Evolutionary conservation across 2,888 invertebrate genomes (phyloP), one percentile per base, ranked within the genome.

Genomic region (Amphipoea lucens): DNA sequence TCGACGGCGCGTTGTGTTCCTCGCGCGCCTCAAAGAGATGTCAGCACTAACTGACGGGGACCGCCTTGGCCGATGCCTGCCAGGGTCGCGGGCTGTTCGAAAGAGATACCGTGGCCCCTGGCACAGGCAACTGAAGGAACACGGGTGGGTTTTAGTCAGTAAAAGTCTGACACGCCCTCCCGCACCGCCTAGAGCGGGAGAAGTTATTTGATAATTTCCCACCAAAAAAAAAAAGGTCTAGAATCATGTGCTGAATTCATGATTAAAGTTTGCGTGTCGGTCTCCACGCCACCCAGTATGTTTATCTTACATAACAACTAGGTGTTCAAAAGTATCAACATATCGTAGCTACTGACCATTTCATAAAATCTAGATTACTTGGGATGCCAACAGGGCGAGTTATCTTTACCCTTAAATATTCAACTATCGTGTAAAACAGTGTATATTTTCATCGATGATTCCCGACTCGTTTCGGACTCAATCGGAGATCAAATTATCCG

Each of bases 271-370:
- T n/a, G 11, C n/a, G 60, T 11, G 12, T 60, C 60, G 4, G 12
- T n/a, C 4, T n/a, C 23, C 23, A 9, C 9, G 3, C 23, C n/a
- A 57, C 12, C 12, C 12, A n/a, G n/a, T 17, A 29, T 68, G 3
- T 42, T n/a, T 5, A 45, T 57, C 1, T 14, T 54, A 54, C 12
- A 40, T 17, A 77, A 48, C 36, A 45, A 45, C 20, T 54, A 54
- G 9, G 6, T 20, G 76, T 76, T 60, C 29, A 71, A 63, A 66
- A 70, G 2, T 71, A 80, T 71, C 23, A 54, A 71, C 14, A 57
- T 63, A 42, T 62, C 63, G 45, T n/a, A 79, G 17, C 40, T 79
- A 45, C 17, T 81, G 40, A 72, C 9, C 29, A 73, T 65, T 72
- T 40, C 17, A 71, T 45, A 45, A 11, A 74, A 68, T 60, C 17